These are phyloP conservation scores for Scleropages formosus DNA, from an alignment of 2,797 vertebrate genomes.

Conservation along the genomic window DNA sequence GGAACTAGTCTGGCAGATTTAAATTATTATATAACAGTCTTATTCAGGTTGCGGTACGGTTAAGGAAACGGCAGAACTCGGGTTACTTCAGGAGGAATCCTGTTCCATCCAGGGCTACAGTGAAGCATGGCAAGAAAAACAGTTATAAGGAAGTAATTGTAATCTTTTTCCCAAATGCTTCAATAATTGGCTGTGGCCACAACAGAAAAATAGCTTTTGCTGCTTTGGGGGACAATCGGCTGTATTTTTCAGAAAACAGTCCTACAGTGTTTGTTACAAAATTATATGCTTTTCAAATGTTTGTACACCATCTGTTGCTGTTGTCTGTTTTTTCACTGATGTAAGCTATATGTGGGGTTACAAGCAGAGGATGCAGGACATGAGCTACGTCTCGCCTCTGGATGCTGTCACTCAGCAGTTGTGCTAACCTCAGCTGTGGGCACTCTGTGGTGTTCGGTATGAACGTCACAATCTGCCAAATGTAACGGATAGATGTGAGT, in stretches of 20 bases:
- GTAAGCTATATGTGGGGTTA: background rate
- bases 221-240: too few relatives aligned
- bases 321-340: background rate
- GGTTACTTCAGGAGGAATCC: slow-evolving; percentile 4
- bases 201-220: too few relatives aligned
- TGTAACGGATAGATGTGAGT: background rate
- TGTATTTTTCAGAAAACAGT: too few relatives aligned
- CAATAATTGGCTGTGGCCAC: background rate
- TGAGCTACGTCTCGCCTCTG: background rate
- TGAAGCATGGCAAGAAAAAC: background rate
- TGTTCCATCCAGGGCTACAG: background rate
- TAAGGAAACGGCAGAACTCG: slow-evolving; percentile 1
- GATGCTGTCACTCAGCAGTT: background rate
- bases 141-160: background rate
- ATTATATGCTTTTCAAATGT: background rate
- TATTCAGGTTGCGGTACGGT: slow-evolving; percentile 16
- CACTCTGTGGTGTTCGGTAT: slow-evolving; percentile 55
- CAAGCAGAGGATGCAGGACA: background rate
- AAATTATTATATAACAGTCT: slow-evolving; percentile 20
- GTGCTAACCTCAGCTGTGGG: background rate
- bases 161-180: background rate
- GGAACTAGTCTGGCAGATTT: slow-evolving; percentile 14
- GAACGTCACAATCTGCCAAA: background rate
- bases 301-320: background rate
- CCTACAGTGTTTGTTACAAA: background rate